A percentile compares a stretch with the other conserved stretches of the same genome.
Evolutionary conservation across 2,888 invertebrate genomes (phyloP).

Genomic region (Palloptera scutellata): DNA sequence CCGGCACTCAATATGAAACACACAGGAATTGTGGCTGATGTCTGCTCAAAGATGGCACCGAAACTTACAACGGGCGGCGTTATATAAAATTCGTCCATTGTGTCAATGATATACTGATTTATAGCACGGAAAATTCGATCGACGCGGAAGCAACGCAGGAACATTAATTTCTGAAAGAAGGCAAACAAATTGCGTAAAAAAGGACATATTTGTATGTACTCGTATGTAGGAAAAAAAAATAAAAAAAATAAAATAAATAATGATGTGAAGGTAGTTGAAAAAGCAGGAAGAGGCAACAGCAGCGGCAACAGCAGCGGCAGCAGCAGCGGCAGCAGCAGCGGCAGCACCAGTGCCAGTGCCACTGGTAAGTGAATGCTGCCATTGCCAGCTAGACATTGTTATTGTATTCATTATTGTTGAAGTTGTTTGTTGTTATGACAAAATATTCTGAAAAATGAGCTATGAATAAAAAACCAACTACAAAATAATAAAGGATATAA

Average conservation of each 20-base stretch:
- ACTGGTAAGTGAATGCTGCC: neutral
- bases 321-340: neutral
- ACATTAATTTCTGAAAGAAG: slow-evolving; percentile 72
- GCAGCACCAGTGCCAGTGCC: neutral
- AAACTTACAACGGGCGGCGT: slow-evolving; percentile 86
- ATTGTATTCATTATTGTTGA: neutral
- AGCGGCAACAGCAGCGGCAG: neutral
- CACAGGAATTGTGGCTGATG: slow-evolving; percentile 82
- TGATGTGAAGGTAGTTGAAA: neutral
- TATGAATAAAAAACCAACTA: no score
- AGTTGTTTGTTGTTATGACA: neutral
- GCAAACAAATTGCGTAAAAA: slow-evolving; percentile 4
- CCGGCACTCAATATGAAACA: slow-evolving; percentile 94
- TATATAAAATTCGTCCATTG: slow-evolving; percentile 88
- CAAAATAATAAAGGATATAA: neutral
- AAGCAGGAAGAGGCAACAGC: neutral
- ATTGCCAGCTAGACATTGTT: neutral
- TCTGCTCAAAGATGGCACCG: slow-evolving; percentile 85
- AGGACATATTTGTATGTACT: no score
- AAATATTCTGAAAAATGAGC: no score
- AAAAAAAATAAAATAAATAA: slow-evolving; percentile 17
- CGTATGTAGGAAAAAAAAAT: neutral
- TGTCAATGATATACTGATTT: slow-evolving; percentile 79
- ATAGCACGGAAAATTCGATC: slow-evolving; percentile 89
- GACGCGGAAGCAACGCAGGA: slow-evolving; percentile 87